Conservation (phyloP, 2,113 vertebrate species). For the Seriola aureovittata region DNA sequence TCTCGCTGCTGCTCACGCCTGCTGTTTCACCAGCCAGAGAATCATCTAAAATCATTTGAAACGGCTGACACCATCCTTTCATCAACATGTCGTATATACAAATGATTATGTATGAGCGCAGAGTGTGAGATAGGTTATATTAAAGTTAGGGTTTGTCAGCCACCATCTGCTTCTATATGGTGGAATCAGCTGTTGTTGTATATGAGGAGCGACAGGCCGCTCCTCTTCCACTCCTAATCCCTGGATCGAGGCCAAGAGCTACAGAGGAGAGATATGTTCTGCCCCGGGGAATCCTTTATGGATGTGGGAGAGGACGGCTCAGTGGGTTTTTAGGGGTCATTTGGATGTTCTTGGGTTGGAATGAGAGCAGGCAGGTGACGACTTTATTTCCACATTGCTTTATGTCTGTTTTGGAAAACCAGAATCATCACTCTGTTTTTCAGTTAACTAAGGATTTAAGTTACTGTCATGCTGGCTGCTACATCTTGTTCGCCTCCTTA, state of each 20-base stretch:
- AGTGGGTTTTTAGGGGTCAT: slow-evolving; percentile 32
- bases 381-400: slow-evolving; percentile 29
- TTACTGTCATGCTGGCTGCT: not conserved
- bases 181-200: not conserved
- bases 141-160: slow-evolving; percentile 21
- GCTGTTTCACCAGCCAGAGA: slow-evolving; percentile 15
- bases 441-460: not conserved
- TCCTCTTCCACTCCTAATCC: slow-evolving; percentile 29
- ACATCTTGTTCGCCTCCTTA: not conserved
- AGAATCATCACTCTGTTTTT: not conserved
- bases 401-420: not conserved
- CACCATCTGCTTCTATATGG: slow-evolving; percentile 48
- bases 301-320: slow-evolving; percentile 47
- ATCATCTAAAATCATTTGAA: slow-evolving; percentile 40
- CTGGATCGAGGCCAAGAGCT: slow-evolving; percentile 64
- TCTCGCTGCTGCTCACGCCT: slow-evolving; percentile 5
- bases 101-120: slow-evolving; percentile 1
- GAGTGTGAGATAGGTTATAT: slow-evolving; percentile 38
- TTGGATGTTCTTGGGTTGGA: slow-evolving; percentile 27
- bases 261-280: slow-evolving; percentile 34
- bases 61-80: not conserved
- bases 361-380: slow-evolving; percentile 24
- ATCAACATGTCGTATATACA: slow-evolving; percentile 16
- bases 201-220: slow-evolving; percentile 23
- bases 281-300: slow-evolving; percentile 47